These are phyloP conservation scores for Sminthurides bifidus DNA, from an alignment of 1,140 invertebrate species.

Conservation along the genomic window DNA sequence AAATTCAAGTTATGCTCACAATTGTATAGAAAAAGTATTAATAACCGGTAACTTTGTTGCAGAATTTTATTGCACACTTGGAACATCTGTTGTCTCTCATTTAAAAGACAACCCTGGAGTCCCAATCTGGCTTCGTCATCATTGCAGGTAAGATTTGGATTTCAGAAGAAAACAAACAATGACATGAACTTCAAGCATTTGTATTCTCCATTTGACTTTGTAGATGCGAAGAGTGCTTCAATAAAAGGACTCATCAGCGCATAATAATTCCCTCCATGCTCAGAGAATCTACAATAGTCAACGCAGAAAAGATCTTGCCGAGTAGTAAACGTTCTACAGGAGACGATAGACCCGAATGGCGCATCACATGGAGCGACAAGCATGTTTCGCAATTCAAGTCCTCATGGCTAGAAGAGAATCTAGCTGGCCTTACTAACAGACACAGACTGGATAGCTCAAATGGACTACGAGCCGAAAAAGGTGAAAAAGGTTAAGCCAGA, in stretches of 20 bases:
- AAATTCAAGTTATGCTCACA: too few relatives aligned
- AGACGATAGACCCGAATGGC: neutral
- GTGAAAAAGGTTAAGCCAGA: neutral
- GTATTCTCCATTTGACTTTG: neutral
- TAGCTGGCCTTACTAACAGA: neutral
- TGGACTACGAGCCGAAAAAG: neutral
- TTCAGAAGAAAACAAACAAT: neutral
- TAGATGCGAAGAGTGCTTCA: conserved; percentile 24
- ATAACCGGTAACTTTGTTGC: too few relatives aligned
- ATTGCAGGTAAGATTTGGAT: conserved; percentile 21
- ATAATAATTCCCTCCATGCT: conserved; percentile 12
- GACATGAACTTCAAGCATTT: neutral
- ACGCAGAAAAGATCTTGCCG: neutral
- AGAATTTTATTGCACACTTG: too few relatives aligned
- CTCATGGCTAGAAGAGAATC: conserved; percentile 11
- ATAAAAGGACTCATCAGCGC: conserved; percentile 17
- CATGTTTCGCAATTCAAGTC: conserved; percentile 19
- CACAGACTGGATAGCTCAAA: too few relatives aligned
- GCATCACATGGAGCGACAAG: conserved; percentile 17
- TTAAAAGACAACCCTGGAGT: too few relatives aligned
- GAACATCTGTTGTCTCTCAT: too few relatives aligned
- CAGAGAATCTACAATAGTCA: neutral
- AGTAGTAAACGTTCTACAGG: neutral
- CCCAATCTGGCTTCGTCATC: conserved; percentile 27
- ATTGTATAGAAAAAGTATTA: too few relatives aligned